Percentiles rank a stretch among this genome's conserved stretches.
Conservation (phyloP, 2,888 invertebrate genomes). For the Thyatira batis region DNA sequence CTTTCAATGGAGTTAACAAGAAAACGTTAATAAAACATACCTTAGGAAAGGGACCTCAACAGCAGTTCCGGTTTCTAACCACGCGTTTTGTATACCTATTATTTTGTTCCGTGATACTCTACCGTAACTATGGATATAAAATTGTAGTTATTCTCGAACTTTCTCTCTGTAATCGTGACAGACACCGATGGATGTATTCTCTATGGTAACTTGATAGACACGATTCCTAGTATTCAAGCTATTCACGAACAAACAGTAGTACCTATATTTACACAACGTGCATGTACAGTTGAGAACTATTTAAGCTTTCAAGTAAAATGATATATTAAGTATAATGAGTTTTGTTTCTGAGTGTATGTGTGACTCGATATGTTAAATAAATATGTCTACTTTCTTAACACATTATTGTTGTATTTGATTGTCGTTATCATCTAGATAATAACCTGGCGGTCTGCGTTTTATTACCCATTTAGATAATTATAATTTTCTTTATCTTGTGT, state of each 20-base stretch:
- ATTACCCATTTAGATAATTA: too few species aligned
- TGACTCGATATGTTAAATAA: too few species aligned
- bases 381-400: too few species aligned
- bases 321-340: too few species aligned
- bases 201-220: conserved; percentile 6
- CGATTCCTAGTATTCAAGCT: neutral
- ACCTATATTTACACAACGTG: neutral
- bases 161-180: conserved; percentile 37
- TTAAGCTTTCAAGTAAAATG: neutral
- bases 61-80: conserved; percentile 40
- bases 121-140: conserved; percentile 34
- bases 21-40: neutral
- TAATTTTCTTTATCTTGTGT: too few species aligned
- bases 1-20: neutral
- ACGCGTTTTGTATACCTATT: conserved; percentile 30
- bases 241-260: neutral
- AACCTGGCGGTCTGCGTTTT: too few species aligned
- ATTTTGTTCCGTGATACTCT: conserved; percentile 26
- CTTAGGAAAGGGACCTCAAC: neutral
- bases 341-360: too few species aligned
- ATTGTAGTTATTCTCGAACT: conserved; percentile 48
- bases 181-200: conserved; percentile 23
- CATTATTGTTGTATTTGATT: too few species aligned
- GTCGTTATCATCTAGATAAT: too few species aligned
- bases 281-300: neutral